Conservation (phyloP, 2,888 invertebrate species). For the Acronicta aceris region DNA sequence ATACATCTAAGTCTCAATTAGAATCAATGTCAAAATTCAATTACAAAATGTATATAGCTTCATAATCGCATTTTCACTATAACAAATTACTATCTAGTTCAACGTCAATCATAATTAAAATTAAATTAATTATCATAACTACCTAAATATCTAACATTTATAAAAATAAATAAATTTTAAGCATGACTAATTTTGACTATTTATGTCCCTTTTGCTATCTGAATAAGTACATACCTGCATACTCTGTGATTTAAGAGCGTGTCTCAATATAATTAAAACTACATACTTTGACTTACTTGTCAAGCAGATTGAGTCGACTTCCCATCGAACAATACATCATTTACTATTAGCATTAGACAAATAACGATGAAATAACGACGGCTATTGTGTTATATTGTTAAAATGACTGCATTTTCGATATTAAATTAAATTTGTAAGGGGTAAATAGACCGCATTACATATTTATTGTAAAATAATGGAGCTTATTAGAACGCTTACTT, state of each 20-base stretch:
- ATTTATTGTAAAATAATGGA: no score
- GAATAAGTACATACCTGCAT: slow-evolving; percentile 4
- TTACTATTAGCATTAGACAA: no score
- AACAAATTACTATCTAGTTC: slow-evolving; percentile 16
- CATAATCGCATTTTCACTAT: slow-evolving; percentile 15
- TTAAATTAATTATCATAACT: no score
- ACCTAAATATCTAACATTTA: slow-evolving; percentile 7
- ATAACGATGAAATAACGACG: no score
- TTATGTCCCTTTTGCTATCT: background rate
- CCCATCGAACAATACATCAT: no score
- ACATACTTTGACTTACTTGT: background rate
- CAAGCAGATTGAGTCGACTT: background rate
- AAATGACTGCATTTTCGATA: no score
- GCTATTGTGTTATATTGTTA: no score
- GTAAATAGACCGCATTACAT: no score
- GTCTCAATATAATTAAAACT: background rate
- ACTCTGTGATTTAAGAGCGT: slow-evolving; percentile 11
- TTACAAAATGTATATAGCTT: slow-evolving; percentile 7
- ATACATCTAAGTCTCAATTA: no score
- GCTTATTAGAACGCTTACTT: no score
- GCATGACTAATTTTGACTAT: slow-evolving; percentile 14
- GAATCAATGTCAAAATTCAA: background rate
- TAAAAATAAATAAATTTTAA: slow-evolving; percentile 14
- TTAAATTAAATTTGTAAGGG: no score
- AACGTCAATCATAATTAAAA: no score